Evolutionary conservation across 2,888 invertebrate species (phyloP), one percentile per base, ranked within the genome.

Genomic region (Drosophila neonasuta): DNA sequence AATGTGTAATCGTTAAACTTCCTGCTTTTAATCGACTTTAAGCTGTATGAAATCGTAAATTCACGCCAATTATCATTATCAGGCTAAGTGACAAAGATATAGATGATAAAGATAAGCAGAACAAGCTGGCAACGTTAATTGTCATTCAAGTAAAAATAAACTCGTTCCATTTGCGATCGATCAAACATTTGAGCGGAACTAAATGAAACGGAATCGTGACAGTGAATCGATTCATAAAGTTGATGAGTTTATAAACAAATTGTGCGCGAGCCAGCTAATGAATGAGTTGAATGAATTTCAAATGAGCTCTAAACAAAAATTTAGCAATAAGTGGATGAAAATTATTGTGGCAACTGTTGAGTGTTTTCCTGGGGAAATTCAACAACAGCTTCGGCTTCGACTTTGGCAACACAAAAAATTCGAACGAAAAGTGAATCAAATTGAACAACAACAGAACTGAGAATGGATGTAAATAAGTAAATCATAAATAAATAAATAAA

Each of bases 221-320:
- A 24, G 10, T 24, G 39, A 36, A 34, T 24, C n/a, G 20, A 11
- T 57, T 46, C 24, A 34, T 45, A 9, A 29, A 52, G 15, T 32
- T 17, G 32, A 7, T 17, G 15, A 32, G 42, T 34, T 42, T 54
- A 50, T 68, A 60, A 60, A 74, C 63, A 74, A 68, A 68, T 60
- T 74, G 20, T 20, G 20, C 5, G 42, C 15, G 4, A 11, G 39
- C 17, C 20, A 57, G 65, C 52, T 30, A 56, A 36, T 49, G 42
- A 45, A 48, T 46, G 46, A 68, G 68, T 42, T 41, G 46, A 73
- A 74, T 73, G 60, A 74, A 64, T 39, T 48, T 71, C 59, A 51
- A 54, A 63, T 46, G 20, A 44, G 61, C 24, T 55, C 51, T 59
- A 62, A 67, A 67, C 62, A 70, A 65, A 20, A 60, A 36, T 36